A percentile compares a stretch with the other conserved stretches of the same genome.
phyloP scores from a whole-genome alignment of 2,113 vertebrate species.

The Tor tambroides region DNA sequence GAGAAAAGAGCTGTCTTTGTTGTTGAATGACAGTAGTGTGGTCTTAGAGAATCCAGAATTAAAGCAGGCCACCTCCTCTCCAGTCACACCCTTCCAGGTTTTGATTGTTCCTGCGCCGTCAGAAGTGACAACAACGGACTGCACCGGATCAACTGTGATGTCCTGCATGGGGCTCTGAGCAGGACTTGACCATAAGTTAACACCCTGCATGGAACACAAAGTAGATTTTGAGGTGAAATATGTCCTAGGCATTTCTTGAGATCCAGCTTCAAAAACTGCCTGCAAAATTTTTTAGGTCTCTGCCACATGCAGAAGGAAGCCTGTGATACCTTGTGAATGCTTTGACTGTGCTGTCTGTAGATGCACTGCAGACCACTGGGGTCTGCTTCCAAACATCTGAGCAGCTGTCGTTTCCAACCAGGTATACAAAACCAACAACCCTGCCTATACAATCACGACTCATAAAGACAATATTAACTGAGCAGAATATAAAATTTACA shows the following conservation, averaged over 20 bases:
- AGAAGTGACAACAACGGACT: slow-evolving; percentile 68
- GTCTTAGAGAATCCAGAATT: slow-evolving; percentile 48
- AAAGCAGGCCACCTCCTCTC: slow-evolving; percentile 69
- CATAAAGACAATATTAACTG: neutral
- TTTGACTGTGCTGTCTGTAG: slow-evolving; percentile 74
- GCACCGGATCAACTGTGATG: slow-evolving; percentile 65
- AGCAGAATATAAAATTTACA: neutral
- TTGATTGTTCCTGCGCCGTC: slow-evolving; percentile 66
- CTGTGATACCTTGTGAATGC: slow-evolving; percentile 73
- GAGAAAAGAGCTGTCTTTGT: slow-evolving; percentile 65
- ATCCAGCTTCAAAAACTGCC: no score
- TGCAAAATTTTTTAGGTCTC: neutral
- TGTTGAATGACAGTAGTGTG: slow-evolving; percentile 66
- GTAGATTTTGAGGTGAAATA: neutral
- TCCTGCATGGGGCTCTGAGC: slow-evolving; percentile 70
- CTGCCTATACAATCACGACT: slow-evolving; percentile 68
- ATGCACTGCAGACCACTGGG: slow-evolving; percentile 74
- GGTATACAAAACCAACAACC: slow-evolving; percentile 71
- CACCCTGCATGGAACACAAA: slow-evolving; percentile 68
- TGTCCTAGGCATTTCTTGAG: neutral
- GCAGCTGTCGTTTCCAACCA: slow-evolving; percentile 59
- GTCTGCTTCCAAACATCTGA: slow-evolving; percentile 64
- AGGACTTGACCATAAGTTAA: slow-evolving; percentile 74
- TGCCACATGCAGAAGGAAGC: no score
- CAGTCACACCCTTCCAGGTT: slow-evolving; percentile 70